Conservation (phyloP, 37 sponge, comb jelly and placozoan genomes). For the Chondrilla cf. caribensis region DNA sequence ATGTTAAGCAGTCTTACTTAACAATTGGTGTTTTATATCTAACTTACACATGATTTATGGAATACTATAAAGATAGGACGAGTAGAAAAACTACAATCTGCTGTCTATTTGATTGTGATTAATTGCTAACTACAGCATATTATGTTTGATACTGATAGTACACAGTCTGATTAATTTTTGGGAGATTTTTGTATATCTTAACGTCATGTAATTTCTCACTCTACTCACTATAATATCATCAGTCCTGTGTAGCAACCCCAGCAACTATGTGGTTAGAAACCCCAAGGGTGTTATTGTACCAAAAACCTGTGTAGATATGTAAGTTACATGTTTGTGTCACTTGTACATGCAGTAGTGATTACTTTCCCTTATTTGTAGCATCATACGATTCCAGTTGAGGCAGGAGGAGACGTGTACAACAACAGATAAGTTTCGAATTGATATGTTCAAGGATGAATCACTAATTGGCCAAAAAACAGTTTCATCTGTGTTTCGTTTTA, state of each 20-base stretch:
- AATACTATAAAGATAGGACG: too few species aligned
- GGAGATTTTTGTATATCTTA: too few species aligned
- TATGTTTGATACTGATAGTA: too few species aligned
- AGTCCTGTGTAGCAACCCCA: conserved; percentile 68
- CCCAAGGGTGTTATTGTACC: conserved; percentile 57
- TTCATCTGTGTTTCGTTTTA: not conserved
- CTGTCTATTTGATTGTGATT: too few species aligned
- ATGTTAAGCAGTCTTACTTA: too few species aligned
- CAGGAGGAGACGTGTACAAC: not conserved
- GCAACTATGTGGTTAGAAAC: conserved; percentile 53
- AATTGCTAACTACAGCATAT: too few species aligned
- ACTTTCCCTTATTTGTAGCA: not conserved
- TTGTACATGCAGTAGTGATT: conserved; percentile 1
- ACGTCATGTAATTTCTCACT: too few species aligned
- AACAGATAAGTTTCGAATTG: conserved; percentile 57
- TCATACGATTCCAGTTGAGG: not conserved
- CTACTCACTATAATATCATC: too few species aligned
- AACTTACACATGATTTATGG: too few species aligned
- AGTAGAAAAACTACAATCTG: too few species aligned
- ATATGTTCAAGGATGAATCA: conserved; percentile 29
- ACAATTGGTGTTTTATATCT: too few species aligned
- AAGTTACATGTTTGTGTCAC: conserved; percentile 22
- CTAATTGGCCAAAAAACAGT: conserved; percentile 58
- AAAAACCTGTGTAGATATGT: conserved; percentile 76
- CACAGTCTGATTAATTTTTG: too few species aligned